phyloP scores from a whole-genome alignment of 1,140 invertebrate species.

The Drosophila ohnishii region DNA sequence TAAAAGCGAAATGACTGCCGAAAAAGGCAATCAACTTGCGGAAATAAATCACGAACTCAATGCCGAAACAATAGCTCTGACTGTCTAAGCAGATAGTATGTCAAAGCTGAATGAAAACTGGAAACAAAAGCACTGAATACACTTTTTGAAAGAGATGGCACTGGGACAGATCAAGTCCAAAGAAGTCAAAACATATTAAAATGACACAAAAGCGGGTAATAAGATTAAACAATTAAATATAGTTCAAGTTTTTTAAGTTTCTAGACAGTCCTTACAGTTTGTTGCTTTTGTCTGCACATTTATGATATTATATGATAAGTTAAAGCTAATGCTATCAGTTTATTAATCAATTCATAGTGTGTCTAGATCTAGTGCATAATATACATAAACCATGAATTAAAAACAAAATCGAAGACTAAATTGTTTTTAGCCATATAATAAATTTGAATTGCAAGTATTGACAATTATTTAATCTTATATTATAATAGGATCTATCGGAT shows the following conservation, averaged over 20 bases:
- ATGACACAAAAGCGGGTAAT: not conserved
- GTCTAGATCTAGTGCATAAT: too few species aligned
- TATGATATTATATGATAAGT: not conserved
- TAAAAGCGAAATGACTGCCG: conserved; percentile 19
- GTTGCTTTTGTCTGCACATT: not conserved
- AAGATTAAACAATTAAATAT: not conserved
- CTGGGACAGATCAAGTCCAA: conserved; percentile 9
- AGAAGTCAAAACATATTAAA: conserved; percentile 1
- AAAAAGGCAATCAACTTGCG: conserved; percentile 33
- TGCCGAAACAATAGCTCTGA: conserved; percentile 36
- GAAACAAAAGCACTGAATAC: conserved; percentile 4
- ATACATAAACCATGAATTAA: too few species aligned
- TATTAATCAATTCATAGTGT: too few species aligned
- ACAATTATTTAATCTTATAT: too few species aligned
- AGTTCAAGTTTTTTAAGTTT: not conserved
- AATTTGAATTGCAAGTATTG: too few species aligned
- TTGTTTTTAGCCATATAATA: too few species aligned
- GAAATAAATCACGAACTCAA: conserved; percentile 51
- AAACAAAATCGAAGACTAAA: too few species aligned
- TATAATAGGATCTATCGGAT: too few species aligned
- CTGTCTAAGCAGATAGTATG: conserved; percentile 31
- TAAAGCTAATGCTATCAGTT: not conserved
- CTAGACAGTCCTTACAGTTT: not conserved
- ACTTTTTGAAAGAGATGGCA: conserved; percentile 22
- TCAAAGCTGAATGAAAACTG: conserved; percentile 36